These are phyloP conservation scores for Phylloscopus collybita DNA, from an alignment of 2,797 vertebrate genomes.

Conservation along the genomic window DNA sequence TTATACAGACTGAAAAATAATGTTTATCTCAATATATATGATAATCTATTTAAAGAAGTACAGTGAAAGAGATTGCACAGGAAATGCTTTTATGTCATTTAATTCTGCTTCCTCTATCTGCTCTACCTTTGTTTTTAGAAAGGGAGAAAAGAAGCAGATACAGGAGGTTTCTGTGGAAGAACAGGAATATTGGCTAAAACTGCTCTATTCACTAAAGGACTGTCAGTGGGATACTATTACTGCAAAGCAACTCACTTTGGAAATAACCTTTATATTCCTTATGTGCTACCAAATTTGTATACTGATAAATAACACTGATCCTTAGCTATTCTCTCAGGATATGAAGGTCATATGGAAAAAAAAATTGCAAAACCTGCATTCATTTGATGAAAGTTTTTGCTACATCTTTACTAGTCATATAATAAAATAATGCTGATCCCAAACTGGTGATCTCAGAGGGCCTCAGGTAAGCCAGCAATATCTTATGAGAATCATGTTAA, in stretches of 20 bases:
- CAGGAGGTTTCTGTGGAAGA: neutral
- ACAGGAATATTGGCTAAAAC: neutral
- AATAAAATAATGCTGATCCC: neutral
- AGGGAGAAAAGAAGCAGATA: neutral
- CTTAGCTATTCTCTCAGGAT: neutral
- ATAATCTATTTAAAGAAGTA: neutral
- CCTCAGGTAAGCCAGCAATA: conserved; percentile 44
- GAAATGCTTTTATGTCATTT: neutral
- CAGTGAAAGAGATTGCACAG: neutral
- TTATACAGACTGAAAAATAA: neutral
- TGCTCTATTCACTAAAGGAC: neutral
- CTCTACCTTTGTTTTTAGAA: neutral
- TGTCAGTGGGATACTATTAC: neutral
- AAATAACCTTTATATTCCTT: conserved; percentile 9
- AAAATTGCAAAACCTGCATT: neutral
- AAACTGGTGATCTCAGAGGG: conserved; percentile 27
- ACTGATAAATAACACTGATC: neutral
- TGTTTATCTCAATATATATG: neutral
- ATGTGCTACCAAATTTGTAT: neutral
- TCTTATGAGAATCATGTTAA: conserved; percentile 39
- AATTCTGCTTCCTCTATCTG: neutral
- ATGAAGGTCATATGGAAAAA: neutral
- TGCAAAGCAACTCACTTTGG: neutral
- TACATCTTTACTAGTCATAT: neutral
- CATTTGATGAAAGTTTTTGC: neutral